Percentiles rank a stretch among this genome's conserved stretches.
phyloP scores from a whole-genome alignment of 2,797 vertebrate genomes.

The Coccyzus lansbergi region DNA sequence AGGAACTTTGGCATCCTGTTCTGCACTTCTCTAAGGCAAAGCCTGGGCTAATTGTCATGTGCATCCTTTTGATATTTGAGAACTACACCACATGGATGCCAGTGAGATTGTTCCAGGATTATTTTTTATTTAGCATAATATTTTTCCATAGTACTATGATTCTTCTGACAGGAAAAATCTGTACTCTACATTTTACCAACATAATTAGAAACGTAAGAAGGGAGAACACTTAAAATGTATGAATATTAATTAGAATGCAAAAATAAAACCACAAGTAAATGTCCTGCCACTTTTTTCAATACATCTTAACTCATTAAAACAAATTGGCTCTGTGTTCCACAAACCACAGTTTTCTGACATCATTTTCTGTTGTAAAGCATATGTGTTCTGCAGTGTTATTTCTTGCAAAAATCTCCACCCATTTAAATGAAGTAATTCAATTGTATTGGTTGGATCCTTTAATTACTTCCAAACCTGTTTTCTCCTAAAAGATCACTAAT shows the following conservation, averaged over 20 bases:
- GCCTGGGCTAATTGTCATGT: conserved; percentile 35
- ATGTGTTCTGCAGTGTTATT: background rate
- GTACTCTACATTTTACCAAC: background rate
- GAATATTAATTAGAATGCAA: background rate
- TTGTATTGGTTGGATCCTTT: background rate
- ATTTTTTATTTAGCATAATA: background rate
- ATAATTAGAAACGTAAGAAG: background rate
- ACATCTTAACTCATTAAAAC: background rate
- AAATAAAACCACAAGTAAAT: background rate
- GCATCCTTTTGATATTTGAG: conserved; percentile 40
- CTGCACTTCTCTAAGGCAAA: conserved; percentile 5
- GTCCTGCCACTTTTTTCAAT: background rate
- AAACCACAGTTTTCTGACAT: background rate
- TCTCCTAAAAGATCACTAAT: background rate
- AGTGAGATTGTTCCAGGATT: background rate
- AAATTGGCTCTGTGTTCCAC: background rate
- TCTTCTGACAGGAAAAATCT: background rate
- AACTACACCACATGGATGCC: background rate
- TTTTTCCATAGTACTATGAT: conserved; percentile 6
- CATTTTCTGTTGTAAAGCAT: background rate
- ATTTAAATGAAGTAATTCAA: background rate
- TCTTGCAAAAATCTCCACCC: background rate
- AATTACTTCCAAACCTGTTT: background rate
- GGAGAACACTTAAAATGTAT: background rate
- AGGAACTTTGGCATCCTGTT: conserved; percentile 26